Percentiles rank a stretch among this genome's conserved stretches.
Conservation (phyloP, 2,797 vertebrate genomes). For the Parauchenoglanis ngamensis region DNA sequence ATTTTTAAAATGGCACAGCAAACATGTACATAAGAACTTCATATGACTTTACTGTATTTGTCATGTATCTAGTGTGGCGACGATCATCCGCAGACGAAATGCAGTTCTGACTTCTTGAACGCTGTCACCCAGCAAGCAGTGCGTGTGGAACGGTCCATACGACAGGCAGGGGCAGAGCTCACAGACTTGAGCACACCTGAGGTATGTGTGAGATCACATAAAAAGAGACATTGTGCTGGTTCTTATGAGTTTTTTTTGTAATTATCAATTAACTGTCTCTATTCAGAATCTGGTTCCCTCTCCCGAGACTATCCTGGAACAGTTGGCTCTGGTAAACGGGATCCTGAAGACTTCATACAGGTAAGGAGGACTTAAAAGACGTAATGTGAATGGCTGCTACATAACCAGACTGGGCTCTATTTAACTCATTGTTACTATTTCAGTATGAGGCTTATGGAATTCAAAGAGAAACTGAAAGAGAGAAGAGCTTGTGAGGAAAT, state of each 20-base stretch:
- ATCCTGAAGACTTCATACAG: constrained; percentile 73
- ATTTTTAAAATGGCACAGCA: background rate
- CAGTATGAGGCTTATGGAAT: constrained; percentile 72
- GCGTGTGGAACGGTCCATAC: constrained; percentile 79
- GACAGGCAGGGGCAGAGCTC: constrained; percentile 73
- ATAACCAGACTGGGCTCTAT: background rate
- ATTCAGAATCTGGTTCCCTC: constrained; percentile 73
- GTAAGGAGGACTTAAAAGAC: constrained; percentile 59
- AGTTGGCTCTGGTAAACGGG: constrained; percentile 77
- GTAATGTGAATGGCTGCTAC: background rate
- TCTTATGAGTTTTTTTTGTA: background rate
- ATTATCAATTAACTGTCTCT: background rate
- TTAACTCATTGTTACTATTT: constrained; percentile 38
- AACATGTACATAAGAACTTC: background rate
- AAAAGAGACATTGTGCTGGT: background rate
- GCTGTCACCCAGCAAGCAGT: constrained; percentile 83
- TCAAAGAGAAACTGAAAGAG: constrained; percentile 73
- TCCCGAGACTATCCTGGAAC: constrained; percentile 74
- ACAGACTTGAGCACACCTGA: constrained; percentile 57
- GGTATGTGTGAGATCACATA: constrained; percentile 20
- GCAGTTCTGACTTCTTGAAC: constrained; percentile 78
- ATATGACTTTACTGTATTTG: background rate
- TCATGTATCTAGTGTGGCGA: constrained; percentile 73
- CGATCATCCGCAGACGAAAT: constrained; percentile 74
- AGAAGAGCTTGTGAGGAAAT: constrained; percentile 66